Base-by-base conservation (phyloP, 1,140 invertebrate species). In the Asbolus verrucosus region DNA sequence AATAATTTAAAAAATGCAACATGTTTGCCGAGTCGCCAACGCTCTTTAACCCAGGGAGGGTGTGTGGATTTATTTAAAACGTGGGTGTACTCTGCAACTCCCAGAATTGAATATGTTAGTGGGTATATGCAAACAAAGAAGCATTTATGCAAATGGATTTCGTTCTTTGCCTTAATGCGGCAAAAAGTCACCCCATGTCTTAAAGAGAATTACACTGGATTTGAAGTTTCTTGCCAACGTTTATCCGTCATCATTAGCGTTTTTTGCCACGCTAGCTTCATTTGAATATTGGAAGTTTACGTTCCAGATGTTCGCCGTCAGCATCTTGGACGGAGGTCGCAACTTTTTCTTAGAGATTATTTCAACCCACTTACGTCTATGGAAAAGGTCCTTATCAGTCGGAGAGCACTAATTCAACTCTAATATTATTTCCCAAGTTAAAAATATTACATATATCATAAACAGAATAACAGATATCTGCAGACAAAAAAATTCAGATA, bases 121-220 rank as follows among this genome's bases (percentile, higher is more conserved):
- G 33, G 3, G n/a, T n/a, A 9, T 38, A 38, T 38, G 6, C 33
- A 8, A 38, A 43, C 39, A 43, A 43, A 16, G 15, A 1, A 38
- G 31, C 30, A 18, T 63, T 63, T 63, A 63, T 63, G 61, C 13
- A 63, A 63, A 63, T 63, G 33, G 41, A 63, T 9, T 39, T 24
- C 16, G 33, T 63, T 63, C 11, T 2, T 19, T 24, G 21, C 27
- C 46, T 54, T 50, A 27, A 54, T 54, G 46, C 18, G 9, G 46
- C 46, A 54, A 54, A 54, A 54, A 54, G 46, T 27, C 46, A 11
- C 46, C 46, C 46, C 16, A 50, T 21, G 43, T 54, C 21, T 54
- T 14, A 24, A 43, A 16, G 24, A 33, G 31, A 61, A 61, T 61
- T 61, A 59, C 14, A n/a, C 14, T 16, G 31, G 24, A 61, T 33